These are phyloP conservation scores for Cyphotilapia sp. DNA, from an alignment of 2,113 vertebrate species.

Conservation along the genomic window DNA sequence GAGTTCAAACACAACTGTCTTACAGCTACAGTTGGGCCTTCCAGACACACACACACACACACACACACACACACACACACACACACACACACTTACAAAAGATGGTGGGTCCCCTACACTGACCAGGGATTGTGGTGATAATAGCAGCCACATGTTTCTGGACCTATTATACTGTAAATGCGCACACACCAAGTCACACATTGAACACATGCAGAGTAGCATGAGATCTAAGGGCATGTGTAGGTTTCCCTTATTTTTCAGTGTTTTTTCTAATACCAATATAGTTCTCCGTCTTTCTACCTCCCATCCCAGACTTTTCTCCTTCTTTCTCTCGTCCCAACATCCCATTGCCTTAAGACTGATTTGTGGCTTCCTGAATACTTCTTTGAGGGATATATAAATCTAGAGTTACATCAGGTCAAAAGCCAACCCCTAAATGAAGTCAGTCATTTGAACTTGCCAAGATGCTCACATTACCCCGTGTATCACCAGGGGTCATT, in stretches of 20 bases:
- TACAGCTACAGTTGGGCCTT: background rate
- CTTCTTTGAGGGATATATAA: background rate
- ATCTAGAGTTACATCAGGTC: background rate
- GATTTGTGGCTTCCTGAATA: conserved; percentile 11
- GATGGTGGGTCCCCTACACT: conserved; percentile 27
- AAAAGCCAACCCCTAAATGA: background rate
- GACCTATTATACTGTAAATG: conserved; percentile 56
- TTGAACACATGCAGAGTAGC: conserved; percentile 6
- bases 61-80: background rate
- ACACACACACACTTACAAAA: background rate
- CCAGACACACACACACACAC: conserved; percentile 10
- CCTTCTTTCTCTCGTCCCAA: background rate
- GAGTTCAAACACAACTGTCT: background rate
- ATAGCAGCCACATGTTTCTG: conserved; percentile 67
- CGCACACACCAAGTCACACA: conserved; percentile 9
- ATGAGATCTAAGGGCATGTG: conserved; percentile 3
- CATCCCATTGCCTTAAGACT: background rate
- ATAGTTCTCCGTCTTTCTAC: background rate
- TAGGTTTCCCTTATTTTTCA: background rate
- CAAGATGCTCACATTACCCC: background rate
- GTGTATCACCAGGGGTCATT: background rate
- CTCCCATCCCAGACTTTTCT: background rate
- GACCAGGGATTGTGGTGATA: conserved; percentile 55
- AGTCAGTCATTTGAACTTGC: background rate
- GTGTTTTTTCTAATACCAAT: background rate